Base-by-base conservation (phyloP, 2,113 vertebrate genomes). In the Salminus brasiliensis region DNA sequence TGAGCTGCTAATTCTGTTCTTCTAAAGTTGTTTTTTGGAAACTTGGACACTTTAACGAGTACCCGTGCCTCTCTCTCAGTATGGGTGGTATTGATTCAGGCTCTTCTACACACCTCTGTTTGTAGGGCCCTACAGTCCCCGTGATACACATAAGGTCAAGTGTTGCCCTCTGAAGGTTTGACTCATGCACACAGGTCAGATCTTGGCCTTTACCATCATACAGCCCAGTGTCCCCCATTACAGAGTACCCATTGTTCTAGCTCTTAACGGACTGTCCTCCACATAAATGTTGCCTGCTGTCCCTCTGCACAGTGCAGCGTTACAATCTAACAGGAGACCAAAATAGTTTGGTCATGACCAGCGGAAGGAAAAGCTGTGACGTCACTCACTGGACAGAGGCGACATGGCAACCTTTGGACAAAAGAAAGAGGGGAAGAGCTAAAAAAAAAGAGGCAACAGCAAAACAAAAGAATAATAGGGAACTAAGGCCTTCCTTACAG, bases 391-490 rank as follows among this genome's bases (percentile, higher is more conserved):
- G 41, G 25, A 45, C 52, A 57, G 55, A 71, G 29, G 23, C 32
- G 13, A 13, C 65, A 34, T 53, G 15, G 66, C 27, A n/a, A 39
- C 29, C 49, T n/a, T n/a, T n/a, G n/a, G 49, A 66, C 63, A 70
- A 52, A 73, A 76, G 66, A 60, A 60, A 80, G 43, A 77, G 45
- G 34, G 78, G 74, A 84, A 77, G 73, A 60, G 60, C 49, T 49
- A n/a, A 36, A 68, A 78, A 78, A 78, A 80, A 53, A 62, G 10
- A 73, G 62, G 41, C 21, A 63, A 34, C 21, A 45, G 47, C 27
- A 53, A 76, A n/a, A 72, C 52, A 76, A 76, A 74, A 63, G 55
- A 63, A 29, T 15, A 23, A 62, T 29, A 71, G 23, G 55, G 25
- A 47, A 25, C 2, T 0, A 32, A 63, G 9, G 4, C 30, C 41